Conservation (phyloP, 2,888 invertebrate genomes). For the Baccha elongata region DNA sequence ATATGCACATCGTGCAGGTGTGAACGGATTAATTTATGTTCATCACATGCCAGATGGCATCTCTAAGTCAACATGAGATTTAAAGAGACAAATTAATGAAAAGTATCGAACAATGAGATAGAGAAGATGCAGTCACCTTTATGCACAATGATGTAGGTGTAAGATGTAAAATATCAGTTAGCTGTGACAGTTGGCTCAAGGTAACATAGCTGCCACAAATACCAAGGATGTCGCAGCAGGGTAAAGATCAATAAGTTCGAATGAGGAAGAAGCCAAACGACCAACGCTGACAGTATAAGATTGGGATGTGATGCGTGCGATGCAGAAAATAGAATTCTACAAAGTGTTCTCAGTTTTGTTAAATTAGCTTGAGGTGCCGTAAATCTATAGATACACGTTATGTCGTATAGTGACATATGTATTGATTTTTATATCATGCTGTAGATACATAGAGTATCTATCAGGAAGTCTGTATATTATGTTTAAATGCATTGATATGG, state of each 20-base stretch:
- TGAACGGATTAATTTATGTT: conserved; percentile 25
- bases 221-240: neutral
- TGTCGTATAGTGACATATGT: no score
- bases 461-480: no score
- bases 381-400: no score
- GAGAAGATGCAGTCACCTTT: conserved; percentile 1
- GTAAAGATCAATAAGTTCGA: neutral
- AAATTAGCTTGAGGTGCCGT: no score
- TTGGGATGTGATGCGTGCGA: no score
- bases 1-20: conserved; percentile 1
- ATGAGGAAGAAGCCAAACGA: neutral
- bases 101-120: neutral
- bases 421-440: no score
- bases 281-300: no score
- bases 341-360: no score
- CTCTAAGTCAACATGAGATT: conserved; percentile 1
- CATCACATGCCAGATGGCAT: conserved; percentile 14
- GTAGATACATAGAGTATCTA: no score
- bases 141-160: no score
- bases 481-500: no score
- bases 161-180: neutral
- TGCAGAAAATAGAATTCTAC: no score
- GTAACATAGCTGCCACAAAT: neutral
- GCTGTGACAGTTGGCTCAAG: neutral
- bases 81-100: neutral